These are phyloP conservation scores for Panthera uncia DNA, from an alignment of 2,113 vertebrate genomes.

Conservation along the genomic window DNA sequence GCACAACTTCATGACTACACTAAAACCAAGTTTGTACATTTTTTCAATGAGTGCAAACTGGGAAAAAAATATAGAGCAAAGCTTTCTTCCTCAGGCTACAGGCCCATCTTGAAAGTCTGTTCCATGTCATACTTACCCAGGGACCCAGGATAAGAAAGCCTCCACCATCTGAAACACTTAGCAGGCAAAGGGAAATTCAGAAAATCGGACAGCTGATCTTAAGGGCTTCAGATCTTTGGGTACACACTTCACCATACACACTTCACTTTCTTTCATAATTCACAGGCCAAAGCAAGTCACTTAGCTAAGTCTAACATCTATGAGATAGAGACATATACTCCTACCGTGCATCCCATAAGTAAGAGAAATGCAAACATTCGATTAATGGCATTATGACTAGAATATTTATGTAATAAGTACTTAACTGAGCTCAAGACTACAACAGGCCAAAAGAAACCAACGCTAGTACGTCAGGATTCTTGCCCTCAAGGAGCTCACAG, in stretches of 20 bases:
- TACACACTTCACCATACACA: not conserved
- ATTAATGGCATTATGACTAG: not conserved
- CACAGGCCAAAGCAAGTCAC: not conserved
- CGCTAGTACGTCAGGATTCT: not conserved
- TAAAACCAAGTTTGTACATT: not conserved
- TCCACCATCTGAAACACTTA: not conserved
- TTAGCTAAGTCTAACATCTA: not conserved
- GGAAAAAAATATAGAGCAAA: not conserved
- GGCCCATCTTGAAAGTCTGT: not conserved
- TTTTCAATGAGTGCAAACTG: not conserved
- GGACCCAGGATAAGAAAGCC: not conserved
- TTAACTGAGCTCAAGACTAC: not conserved
- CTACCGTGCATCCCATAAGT: not conserved
- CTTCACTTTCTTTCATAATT: not conserved
- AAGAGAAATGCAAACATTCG: not conserved
- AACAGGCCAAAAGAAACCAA: constrained; percentile 5
- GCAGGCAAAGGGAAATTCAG: not conserved
- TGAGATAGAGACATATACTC: not conserved
- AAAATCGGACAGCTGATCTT: not conserved
- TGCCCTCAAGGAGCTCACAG: not conserved
- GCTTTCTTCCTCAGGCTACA: not conserved
- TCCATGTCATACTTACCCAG: not conserved
- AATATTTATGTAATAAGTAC: not conserved
- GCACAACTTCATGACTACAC: not conserved
- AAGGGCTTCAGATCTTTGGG: not conserved